Conservation (phyloP, 2,888 invertebrate genomes). For the Andrena camellia region DNA sequence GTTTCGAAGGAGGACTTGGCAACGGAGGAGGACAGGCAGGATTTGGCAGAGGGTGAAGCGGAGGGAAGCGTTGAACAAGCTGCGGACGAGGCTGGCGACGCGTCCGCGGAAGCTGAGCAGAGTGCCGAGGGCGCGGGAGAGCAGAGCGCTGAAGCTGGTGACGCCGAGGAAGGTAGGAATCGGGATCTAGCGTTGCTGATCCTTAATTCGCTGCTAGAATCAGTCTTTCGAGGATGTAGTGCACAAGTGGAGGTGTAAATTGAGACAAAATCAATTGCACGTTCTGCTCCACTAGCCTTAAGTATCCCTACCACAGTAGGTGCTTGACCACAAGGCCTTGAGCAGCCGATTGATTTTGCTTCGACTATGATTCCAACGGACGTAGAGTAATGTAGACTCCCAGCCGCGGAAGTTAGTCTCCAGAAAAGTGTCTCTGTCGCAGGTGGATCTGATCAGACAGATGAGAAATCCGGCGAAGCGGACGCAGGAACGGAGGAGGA, state of each 20-base stretch:
- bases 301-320: too few relatives aligned
- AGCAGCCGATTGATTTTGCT: too few relatives aligned
- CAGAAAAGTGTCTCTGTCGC: not conserved
- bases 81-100: conserved; percentile 56
- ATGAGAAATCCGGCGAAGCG: conserved; percentile 49
- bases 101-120: conserved; percentile 56
- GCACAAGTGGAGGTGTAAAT: too few relatives aligned
- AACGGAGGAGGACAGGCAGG: conserved; percentile 66
- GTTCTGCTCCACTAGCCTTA: too few relatives aligned
- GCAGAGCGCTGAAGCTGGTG: conserved; percentile 55
- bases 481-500: conserved; percentile 60
- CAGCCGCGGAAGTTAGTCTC: too few relatives aligned
- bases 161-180: conserved; percentile 56
- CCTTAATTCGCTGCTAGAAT: not conserved
- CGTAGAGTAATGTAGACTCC: too few relatives aligned
- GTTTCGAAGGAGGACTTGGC: conserved; percentile 81
- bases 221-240: too few relatives aligned
- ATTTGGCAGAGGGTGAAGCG: conserved; percentile 40
- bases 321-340: too few relatives aligned
- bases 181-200: not conserved
- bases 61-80: conserved; percentile 59
- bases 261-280: too few relatives aligned
- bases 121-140: conserved; percentile 65
- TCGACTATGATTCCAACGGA: too few relatives aligned
- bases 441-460: conserved; percentile 40